Evolutionary conservation across 2,113 vertebrate genomes (phyloP).

Genomic region (Crocuta crocuta): DNA sequence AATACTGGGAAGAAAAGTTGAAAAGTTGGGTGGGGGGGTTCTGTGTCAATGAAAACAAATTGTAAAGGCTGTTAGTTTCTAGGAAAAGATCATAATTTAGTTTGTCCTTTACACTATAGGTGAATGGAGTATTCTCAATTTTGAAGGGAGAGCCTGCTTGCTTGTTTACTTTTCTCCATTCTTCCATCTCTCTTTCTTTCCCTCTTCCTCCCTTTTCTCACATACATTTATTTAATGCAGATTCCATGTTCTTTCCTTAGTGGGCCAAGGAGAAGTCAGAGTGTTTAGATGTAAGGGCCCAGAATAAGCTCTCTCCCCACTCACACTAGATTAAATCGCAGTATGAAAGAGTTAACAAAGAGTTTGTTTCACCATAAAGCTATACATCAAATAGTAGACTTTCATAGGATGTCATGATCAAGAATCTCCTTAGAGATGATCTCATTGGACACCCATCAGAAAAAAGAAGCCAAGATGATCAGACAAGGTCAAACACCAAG

Average conservation of each 20-base stretch:
- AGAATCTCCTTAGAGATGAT: not conserved
- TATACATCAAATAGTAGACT: not conserved
- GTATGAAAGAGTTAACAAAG: not conserved
- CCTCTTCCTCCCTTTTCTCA: not conserved
- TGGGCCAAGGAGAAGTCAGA: not conserved
- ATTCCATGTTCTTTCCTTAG: not conserved
- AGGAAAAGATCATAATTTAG: not conserved
- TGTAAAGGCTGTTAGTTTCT: constrained; percentile 33
- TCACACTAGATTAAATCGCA: not conserved
- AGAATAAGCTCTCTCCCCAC: not conserved
- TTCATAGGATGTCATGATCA: not conserved
- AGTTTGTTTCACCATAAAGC: not conserved
- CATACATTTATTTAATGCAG: not conserved
- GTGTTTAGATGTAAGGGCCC: not conserved
- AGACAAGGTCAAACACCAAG: not conserved
- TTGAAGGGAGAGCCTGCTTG: not conserved
- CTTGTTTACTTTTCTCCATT: not conserved
- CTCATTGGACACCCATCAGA: not conserved
- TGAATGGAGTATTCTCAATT: not conserved
- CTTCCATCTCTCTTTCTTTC: not conserved
- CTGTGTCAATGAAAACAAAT: constrained; percentile 18
- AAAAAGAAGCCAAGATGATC: not conserved
- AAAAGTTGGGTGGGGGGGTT: not conserved
- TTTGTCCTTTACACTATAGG: not conserved
- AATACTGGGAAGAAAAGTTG: not conserved